A percentile compares a stretch with the other conserved stretches of the same genome.
Conservation (phyloP, 2,888 invertebrate species). For the Nasonovia ribisnigri region DNA sequence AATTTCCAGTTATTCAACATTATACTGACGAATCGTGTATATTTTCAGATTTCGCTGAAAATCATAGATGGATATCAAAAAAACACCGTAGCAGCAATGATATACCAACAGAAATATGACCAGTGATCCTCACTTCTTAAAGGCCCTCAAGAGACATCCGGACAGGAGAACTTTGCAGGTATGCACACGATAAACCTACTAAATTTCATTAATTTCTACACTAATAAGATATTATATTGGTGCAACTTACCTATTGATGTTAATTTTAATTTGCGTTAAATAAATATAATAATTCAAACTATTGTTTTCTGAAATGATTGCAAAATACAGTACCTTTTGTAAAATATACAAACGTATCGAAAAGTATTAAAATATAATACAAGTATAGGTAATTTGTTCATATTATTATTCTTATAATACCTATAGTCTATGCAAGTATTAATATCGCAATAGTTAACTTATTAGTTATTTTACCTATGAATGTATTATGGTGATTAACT, state of each 20-base stretch:
- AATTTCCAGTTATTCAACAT: conserved; percentile 53
- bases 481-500: not conserved
- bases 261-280: not conserved
- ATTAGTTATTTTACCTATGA: not conserved
- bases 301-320: not conserved
- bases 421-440: not conserved
- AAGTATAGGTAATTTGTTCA: not conserved
- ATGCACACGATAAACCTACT: conserved; percentile 66
- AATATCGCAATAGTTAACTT: too few relatives aligned
- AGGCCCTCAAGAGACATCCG: conserved; percentile 74
- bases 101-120: conserved; percentile 70
- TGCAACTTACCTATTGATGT: not conserved
- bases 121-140: conserved; percentile 74
- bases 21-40: conserved; percentile 32
- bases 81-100: conserved; percentile 47
- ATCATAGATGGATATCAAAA: conserved; percentile 44
- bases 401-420: not conserved
- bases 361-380: not conserved
- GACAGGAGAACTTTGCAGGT: conserved; percentile 73
- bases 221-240: not conserved
- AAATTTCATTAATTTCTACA: not conserved
- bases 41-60: conserved; percentile 56
- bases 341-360: not conserved
- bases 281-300: not conserved
- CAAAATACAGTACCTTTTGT: not conserved